Conservation (phyloP, 2,797 vertebrate genomes). For the Myotis daubentonii region DNA sequence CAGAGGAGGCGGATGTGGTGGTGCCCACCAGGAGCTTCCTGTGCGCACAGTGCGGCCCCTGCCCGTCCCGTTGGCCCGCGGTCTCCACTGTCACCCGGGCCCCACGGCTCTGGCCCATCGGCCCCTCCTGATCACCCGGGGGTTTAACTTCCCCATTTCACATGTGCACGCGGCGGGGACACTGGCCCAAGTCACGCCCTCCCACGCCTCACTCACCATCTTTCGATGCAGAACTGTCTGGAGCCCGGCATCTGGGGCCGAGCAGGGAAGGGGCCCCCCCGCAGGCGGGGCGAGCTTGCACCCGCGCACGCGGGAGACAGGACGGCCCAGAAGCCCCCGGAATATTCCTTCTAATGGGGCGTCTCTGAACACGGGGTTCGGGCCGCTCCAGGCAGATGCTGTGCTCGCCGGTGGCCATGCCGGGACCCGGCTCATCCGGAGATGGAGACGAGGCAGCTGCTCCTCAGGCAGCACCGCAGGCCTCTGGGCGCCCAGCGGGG, state of each 20-base stretch:
- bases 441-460: too few species aligned
- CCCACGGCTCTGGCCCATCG: fast-evolving
- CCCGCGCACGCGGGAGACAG: background rate
- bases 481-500: fast-evolving
- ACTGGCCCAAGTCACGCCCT: background rate
- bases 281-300: background rate
- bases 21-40: background rate
- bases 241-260: background rate
- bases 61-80: background rate
- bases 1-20: background rate
- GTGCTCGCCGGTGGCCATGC: background rate
- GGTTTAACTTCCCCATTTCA: background rate
- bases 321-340: background rate
- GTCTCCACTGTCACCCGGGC: too few species aligned
- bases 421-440: background rate
- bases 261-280: background rate
- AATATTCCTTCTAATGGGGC: background rate
- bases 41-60: too few species aligned
- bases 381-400: background rate
- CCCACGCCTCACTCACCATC: background rate
- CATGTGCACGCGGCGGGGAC: background rate
- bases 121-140: background rate
- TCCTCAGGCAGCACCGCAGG: too few species aligned
- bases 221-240: background rate
- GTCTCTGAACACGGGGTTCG: background rate